Conservation (phyloP, 1,140 invertebrate genomes). For the Drosophila neocordata region DNA sequence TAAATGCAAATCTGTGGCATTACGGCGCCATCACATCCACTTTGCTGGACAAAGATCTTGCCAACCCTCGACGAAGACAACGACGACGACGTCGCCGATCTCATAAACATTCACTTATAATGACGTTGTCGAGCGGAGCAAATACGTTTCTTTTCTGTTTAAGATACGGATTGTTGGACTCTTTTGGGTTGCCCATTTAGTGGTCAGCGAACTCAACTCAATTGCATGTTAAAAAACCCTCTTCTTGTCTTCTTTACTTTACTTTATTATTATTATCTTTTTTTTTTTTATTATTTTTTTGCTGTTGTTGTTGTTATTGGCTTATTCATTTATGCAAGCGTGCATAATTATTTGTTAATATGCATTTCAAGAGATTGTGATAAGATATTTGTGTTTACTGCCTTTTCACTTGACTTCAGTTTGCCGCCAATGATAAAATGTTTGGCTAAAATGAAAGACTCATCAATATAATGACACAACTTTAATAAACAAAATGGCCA, state of each 20-base stretch:
- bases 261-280: conserved; percentile 17
- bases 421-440: conserved; percentile 24
- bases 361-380: conserved; percentile 67
- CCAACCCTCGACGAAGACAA: not conserved
- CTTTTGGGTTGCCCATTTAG: conserved; percentile 47
- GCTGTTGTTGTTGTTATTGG: conserved; percentile 17
- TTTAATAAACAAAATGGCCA: conserved; percentile 39
- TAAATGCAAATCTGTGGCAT: conserved; percentile 53
- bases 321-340: conserved; percentile 68
- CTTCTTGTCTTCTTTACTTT: conserved; percentile 30
- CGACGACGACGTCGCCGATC: not conserved
- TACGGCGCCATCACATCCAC: conserved; percentile 58
- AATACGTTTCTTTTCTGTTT: conserved; percentile 31
- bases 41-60: conserved; percentile 38
- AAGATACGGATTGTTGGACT: conserved; percentile 40
- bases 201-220: conserved; percentile 60
- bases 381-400: conserved; percentile 54
- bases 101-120: conserved; percentile 11
- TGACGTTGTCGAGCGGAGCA: not conserved
- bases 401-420: not conserved
- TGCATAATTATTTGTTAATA: conserved; percentile 76
- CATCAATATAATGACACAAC: conserved; percentile 74
- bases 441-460: conserved; percentile 19
- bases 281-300: conserved; percentile 19
- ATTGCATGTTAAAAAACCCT: conserved; percentile 59